Base-by-base conservation (phyloP, 2,113 vertebrate species). In the Diadophis punctatus region DNA sequence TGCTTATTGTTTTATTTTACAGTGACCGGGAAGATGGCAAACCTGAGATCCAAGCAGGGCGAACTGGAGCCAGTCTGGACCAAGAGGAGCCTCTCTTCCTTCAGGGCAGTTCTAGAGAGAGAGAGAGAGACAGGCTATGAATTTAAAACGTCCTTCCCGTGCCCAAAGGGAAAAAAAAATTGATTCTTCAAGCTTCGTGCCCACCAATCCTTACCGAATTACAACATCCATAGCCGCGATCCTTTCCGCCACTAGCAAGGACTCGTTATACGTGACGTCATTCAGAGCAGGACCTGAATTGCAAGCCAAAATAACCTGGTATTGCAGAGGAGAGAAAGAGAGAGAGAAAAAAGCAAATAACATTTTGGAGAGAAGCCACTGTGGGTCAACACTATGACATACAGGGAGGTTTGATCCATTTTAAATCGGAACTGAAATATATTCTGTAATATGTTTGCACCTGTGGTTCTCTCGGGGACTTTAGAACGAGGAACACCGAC, bases 211-310 rank as follows among this genome's bases (percentile, higher is more conserved):
- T 98, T 96, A 99, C 99, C 98, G 98, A 93, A 99, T 98, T 0
- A 98, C 92, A 0, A 98, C 96, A 93, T 99, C 99, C 98, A 99
- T 98, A 0, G 98, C 98, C 0, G 99, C 99, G 4, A 99, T 99
- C 93, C 97, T 98, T 51, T 99, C 98, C 0, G 98, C 97, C 18
- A 99, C 96, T 0, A 99, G 98, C 94, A 98, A 98, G 91, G 99
- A 98, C 86, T 99, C 99, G 0, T 98, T 97, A 94, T 99, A 98
- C 1, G 99, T 99, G 23, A 99, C 98, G 0, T 99, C 99, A 0
- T 99, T 99, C 25, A 99, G 93, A 39, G 99, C 99, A 2, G 99
- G 99, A 91, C 98, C 98, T 0, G 99, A 99, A 97, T 99, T 99
- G 96, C 99, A 99, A 23, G 99, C 99, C 95, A 99, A 49, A 86